These are phyloP conservation scores for Cassiopea andromeda DNA, from an alignment of 30 jellyfish, hydroid and myxozoan genomes.

Conservation along the genomic window DNA sequence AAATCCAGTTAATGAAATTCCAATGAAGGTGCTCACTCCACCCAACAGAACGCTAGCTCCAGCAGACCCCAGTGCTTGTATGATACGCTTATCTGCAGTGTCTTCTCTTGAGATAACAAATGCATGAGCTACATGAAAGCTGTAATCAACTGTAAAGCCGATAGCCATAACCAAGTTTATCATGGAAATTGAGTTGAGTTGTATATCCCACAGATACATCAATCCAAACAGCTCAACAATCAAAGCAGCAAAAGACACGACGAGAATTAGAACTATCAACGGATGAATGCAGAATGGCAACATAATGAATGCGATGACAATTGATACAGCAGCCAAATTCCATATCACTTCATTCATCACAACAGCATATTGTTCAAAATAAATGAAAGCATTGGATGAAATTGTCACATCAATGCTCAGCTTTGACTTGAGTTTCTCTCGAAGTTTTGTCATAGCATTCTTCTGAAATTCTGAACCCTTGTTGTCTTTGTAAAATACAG, in stretches of 20 bases:
- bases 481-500: slow-evolving; percentile 27
- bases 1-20: slow-evolving; percentile 67
- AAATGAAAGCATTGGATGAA: slow-evolving; percentile 33
- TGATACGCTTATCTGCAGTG: slow-evolving; percentile 32
- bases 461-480: slow-evolving; percentile 32
- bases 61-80: slow-evolving; percentile 48
- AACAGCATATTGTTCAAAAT: slow-evolving; percentile 62
- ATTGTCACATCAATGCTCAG: not conserved
- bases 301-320: slow-evolving; percentile 23
- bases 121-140: slow-evolving; percentile 76
- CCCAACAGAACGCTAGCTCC: slow-evolving; percentile 73
- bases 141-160: slow-evolving; percentile 72
- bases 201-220: slow-evolving; percentile 69
- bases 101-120: slow-evolving; percentile 38
- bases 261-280: slow-evolving; percentile 13
- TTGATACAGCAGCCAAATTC: slow-evolving; percentile 23
- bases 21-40: slow-evolving; percentile 70
- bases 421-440: slow-evolving; percentile 22
- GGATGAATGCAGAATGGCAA: slow-evolving; percentile 66
- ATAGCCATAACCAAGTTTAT: slow-evolving; percentile 52
- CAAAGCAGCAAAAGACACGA: slow-evolving; percentile 32
- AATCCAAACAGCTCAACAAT: slow-evolving; percentile 56
- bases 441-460: slow-evolving; percentile 52
- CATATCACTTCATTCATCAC: slow-evolving; percentile 40
- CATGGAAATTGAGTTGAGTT: slow-evolving; percentile 43